A percentile compares a stretch with the other conserved stretches of the same genome.
Conservation (phyloP, 2,888 invertebrate species). For the Tridacna crocea region DNA sequence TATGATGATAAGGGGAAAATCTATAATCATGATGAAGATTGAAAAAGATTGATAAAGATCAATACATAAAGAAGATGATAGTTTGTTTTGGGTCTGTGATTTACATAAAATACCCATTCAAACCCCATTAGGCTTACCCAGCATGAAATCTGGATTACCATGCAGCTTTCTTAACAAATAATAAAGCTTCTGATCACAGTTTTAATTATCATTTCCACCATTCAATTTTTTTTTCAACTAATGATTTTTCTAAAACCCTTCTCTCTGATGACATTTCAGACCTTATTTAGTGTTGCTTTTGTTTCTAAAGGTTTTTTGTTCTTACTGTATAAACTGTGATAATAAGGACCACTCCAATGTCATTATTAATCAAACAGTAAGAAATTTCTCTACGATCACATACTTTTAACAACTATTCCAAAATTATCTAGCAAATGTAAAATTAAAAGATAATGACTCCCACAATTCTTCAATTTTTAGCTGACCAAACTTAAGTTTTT, state of each 20-base stretch:
- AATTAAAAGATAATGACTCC: no score
- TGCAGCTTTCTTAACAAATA: slow-evolving; percentile 47
- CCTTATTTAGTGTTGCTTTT: no score
- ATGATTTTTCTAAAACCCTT: background rate
- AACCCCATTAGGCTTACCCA: slow-evolving; percentile 52
- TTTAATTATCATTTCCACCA: slow-evolving; percentile 24
- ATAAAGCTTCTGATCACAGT: slow-evolving; percentile 47
- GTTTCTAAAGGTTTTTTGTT: no score
- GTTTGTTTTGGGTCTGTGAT: slow-evolving; percentile 44
- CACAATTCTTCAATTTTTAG: no score
- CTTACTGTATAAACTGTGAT: no score
- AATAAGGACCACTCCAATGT: no score
- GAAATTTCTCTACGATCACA: no score
- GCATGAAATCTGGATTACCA: slow-evolving; percentile 49
- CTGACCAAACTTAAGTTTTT: no score
- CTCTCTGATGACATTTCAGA: background rate
- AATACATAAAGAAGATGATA: slow-evolving; percentile 33
- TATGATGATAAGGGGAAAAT: slow-evolving; percentile 8
- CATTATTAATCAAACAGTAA: no score
- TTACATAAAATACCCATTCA: slow-evolving; percentile 66
- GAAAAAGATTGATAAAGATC: slow-evolving; percentile 25
- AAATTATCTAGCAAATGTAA: no score
- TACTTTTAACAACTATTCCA: no score
- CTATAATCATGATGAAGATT: slow-evolving; percentile 22
- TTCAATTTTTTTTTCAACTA: slow-evolving; percentile 14